These are phyloP conservation scores for Bucco capensis DNA, from an alignment of 2,113 vertebrate genomes.

Conservation along the genomic window DNA sequence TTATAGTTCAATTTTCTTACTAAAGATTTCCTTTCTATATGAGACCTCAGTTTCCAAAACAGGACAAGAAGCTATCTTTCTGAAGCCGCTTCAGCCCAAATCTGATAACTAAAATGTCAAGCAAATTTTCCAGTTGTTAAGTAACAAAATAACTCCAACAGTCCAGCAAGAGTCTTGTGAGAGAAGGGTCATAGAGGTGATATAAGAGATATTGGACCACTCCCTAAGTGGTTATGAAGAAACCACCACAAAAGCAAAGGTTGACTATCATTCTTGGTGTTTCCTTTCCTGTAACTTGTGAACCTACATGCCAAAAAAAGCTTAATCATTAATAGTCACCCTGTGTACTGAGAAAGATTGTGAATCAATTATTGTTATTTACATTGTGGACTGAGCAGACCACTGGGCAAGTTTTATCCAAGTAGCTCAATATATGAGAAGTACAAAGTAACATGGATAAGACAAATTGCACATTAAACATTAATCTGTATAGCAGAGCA, in stretches of 20 bases:
- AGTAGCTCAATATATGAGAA: background rate
- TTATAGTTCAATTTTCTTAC: background rate
- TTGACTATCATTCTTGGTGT: background rate
- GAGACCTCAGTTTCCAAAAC: background rate
- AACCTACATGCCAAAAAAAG: background rate
- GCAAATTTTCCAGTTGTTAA: background rate
- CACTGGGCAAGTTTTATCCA: conserved; percentile 10
- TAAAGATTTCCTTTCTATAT: background rate
- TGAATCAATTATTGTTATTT: background rate
- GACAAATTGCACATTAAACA: conserved; percentile 13
- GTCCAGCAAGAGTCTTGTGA: background rate
- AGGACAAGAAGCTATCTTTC: background rate
- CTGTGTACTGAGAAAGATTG: background rate
- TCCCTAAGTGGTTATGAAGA: background rate
- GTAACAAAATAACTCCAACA: background rate
- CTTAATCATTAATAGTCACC: conserved; percentile 19
- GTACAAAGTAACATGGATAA: conserved; percentile 37
- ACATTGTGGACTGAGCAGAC: background rate
- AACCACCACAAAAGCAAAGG: background rate
- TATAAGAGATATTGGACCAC: background rate
- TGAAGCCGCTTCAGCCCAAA: background rate
- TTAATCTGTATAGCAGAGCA: conserved; percentile 14
- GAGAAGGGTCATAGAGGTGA: background rate
- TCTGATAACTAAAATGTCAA: background rate
- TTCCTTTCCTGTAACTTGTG: background rate